Percentiles rank a stretch among this genome's conserved stretches.
phyloP scores from a whole-genome alignment of 2,113 vertebrate species.

The Brachypteracias leptosomus region DNA sequence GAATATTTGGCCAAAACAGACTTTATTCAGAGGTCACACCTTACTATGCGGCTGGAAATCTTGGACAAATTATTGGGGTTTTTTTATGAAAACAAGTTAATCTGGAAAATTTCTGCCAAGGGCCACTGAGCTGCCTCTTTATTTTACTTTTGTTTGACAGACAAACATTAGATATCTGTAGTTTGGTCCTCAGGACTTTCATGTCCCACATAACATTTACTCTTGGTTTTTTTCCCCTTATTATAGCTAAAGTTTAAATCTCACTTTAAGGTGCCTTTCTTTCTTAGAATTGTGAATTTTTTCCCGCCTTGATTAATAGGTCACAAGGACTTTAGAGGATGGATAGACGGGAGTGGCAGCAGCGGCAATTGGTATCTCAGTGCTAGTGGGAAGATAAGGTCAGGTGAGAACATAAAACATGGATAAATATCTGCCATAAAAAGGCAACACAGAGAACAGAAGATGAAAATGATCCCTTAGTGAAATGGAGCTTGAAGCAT shows the following conservation, averaged over 20 bases:
- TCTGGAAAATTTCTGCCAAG: neutral
- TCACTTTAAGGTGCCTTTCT: neutral
- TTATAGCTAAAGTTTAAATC: neutral
- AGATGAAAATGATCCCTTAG: slow-evolving; percentile 32
- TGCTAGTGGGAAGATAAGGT: neutral
- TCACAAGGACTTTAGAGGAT: neutral
- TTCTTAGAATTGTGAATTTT: neutral
- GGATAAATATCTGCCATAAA: slow-evolving; percentile 18
- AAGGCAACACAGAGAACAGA: neutral
- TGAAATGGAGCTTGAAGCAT: slow-evolving; percentile 32
- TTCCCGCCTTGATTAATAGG: neutral
- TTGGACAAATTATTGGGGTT: neutral
- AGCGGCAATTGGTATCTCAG: neutral
- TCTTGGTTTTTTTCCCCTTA: neutral
- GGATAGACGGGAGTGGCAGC: neutral
- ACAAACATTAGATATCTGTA: neutral
- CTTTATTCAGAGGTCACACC: neutral
- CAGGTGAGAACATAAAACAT: neutral
- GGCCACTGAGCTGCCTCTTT: neutral
- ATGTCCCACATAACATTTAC: neutral
- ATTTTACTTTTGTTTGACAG: neutral
- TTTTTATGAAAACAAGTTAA: neutral
- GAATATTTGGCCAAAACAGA: neutral
- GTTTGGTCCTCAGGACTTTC: neutral
- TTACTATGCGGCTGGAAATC: neutral